Evolutionary conservation across 2,113 vertebrate species (phyloP).

Genomic region (Ifrita kowaldi): DNA sequence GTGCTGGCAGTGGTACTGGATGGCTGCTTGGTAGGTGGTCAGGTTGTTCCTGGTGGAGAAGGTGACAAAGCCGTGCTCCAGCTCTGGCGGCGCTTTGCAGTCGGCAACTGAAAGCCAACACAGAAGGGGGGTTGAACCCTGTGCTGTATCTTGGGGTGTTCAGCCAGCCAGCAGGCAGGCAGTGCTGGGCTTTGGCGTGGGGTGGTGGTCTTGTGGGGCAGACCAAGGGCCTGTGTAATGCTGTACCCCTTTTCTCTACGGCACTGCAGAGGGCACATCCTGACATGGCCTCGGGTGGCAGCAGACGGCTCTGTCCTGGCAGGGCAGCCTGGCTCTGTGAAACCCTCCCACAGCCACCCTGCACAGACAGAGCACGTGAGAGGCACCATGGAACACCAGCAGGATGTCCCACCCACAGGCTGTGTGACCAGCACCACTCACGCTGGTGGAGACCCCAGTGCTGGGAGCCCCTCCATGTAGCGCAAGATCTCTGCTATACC

Average conservation of each 20-base stretch:
- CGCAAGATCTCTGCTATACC: neutral
- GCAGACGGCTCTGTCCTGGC: neutral
- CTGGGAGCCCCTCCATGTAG: neutral
- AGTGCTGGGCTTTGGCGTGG: neutral
- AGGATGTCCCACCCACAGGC: neutral
- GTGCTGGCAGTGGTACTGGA: slow-evolving; percentile 81
- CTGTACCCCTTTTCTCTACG: neutral
- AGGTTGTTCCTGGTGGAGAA: slow-evolving; percentile 81
- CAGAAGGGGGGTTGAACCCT: neutral
- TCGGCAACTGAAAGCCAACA: slow-evolving; percentile 81
- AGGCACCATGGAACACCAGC: neutral
- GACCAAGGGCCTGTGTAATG: neutral
- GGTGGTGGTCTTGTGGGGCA: neutral
- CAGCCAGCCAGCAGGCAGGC: neutral
- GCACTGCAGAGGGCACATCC: neutral
- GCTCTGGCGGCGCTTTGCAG: slow-evolving; percentile 78
- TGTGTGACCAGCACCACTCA: neutral
- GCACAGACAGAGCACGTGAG: neutral
- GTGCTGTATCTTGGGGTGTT: neutral
- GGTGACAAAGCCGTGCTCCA: slow-evolving; percentile 75
- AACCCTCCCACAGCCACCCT: neutral
- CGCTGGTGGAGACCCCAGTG: rapidly evolving
- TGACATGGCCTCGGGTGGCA: neutral
- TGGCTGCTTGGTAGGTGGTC: slow-evolving; percentile 79
- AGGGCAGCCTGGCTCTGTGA: neutral